Conservation (phyloP, 2,113 vertebrate genomes). For the Triplophysa siluroides region DNA sequence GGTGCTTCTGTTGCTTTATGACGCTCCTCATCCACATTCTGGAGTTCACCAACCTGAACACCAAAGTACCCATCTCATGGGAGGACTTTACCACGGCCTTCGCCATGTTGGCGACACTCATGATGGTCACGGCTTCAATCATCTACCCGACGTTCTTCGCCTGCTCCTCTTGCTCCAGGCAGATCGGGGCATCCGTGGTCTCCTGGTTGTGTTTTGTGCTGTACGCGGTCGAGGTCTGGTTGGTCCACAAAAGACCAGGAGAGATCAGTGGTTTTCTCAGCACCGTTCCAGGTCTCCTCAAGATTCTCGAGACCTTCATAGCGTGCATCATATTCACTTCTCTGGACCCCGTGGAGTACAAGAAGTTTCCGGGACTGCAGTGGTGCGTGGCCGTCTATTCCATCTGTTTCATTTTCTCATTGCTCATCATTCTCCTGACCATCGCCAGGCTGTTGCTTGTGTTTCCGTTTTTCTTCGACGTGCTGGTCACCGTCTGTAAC, state of each 20-base stretch:
- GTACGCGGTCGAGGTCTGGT: constrained; percentile 75
- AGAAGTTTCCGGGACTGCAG: not conserved
- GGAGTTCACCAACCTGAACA: constrained; percentile 76
- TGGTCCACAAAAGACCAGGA: constrained; percentile 69
- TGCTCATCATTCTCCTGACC: constrained; percentile 78
- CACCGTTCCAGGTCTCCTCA: constrained; percentile 81
- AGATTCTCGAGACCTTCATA: constrained; percentile 83
- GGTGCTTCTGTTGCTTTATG: constrained; percentile 82
- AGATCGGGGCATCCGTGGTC: constrained; percentile 71
- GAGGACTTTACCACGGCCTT: constrained; percentile 84
- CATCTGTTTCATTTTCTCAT: constrained; percentile 82
- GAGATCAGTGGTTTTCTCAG: constrained; percentile 84
- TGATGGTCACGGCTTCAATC: constrained; percentile 79
- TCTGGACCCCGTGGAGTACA: constrained; percentile 42
- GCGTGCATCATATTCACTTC: constrained; percentile 85
- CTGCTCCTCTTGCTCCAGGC: constrained; percentile 50
- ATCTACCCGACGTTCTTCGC: constrained; percentile 76
- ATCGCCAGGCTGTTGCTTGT: constrained; percentile 64
- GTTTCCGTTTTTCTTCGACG: constrained; percentile 74
- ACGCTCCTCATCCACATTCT: constrained; percentile 76
- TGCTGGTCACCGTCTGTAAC: constrained; percentile 72
- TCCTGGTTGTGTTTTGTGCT: constrained; percentile 77
- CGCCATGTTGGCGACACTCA: constrained; percentile 78
- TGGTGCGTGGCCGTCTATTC: constrained; percentile 85
- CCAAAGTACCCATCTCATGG: constrained; percentile 79